Evolutionary conservation across 2,797 vertebrate genomes (phyloP).

Genomic region (Synaphobranchus kaupii): DNA sequence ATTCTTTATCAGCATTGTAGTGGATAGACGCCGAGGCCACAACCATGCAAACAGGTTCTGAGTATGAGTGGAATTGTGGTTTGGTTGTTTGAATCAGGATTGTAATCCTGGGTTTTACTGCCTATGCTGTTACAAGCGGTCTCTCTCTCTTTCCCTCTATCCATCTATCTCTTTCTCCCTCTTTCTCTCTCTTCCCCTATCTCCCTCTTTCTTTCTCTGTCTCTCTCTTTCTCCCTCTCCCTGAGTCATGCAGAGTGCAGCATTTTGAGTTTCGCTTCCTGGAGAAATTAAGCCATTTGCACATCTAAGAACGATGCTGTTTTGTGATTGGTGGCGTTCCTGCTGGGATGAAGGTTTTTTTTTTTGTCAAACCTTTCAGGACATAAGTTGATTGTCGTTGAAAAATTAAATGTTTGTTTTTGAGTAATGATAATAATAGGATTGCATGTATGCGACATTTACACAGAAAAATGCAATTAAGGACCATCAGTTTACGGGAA

Average conservation of each 20-base stretch:
- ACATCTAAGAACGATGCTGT: not conserved
- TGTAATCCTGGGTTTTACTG: not conserved
- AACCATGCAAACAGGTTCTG: not conserved
- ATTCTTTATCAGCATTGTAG: not conserved
- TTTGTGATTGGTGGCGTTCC: not conserved
- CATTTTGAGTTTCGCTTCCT: not conserved
- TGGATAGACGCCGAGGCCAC: not conserved
- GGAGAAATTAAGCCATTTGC: not conserved
- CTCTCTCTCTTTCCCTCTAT: not conserved
- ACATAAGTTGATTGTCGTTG: not conserved
- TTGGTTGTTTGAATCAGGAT: not conserved
- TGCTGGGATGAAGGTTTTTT: not conserved
- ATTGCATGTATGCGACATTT: not conserved
- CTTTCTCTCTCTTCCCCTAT: not conserved
- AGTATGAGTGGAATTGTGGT: not conserved
- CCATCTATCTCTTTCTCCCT: not conserved
- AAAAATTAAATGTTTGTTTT: not conserved
- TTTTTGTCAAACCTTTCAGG: not conserved
- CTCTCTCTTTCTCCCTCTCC: no score
- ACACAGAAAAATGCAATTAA: not conserved
- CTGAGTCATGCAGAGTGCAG: not conserved
- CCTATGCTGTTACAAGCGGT: not conserved
- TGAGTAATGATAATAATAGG: not conserved
- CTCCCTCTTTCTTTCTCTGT: not conserved
- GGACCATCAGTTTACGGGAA: not conserved